Evolutionary conservation across 1,140 invertebrate species (phyloP).

Genomic region (Drosophila nigromelanica): DNA sequence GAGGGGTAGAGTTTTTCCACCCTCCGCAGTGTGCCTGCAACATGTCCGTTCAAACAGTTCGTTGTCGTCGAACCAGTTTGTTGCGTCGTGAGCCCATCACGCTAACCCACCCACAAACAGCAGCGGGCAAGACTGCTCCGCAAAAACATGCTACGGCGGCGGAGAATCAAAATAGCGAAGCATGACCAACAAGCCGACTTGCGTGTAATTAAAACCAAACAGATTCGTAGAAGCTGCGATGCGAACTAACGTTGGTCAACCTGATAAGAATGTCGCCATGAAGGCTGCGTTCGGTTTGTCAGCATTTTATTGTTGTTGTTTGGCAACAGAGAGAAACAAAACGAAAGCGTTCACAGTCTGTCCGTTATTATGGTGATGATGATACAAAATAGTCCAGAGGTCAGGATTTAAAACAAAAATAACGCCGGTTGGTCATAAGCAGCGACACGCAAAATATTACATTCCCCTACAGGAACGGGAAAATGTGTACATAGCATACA

Average conservation of each 20-base stretch:
- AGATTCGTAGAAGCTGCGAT: conserved; percentile 37
- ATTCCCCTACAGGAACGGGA: conserved; percentile 10
- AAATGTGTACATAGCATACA: conserved; percentile 41
- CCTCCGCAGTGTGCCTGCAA: conserved; percentile 10
- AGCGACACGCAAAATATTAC: conserved; percentile 67
- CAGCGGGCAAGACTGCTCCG: background rate
- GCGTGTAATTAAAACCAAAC: conserved; percentile 80
- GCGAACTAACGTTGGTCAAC: conserved; percentile 24
- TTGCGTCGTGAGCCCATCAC: background rate
- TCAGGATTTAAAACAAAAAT: conserved; percentile 71
- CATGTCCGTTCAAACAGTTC: conserved; percentile 23
- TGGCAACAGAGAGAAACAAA: conserved; percentile 23
- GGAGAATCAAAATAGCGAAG: conserved; percentile 55
- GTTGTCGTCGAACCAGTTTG: conserved; percentile 2
- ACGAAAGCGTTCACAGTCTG: conserved; percentile 23
- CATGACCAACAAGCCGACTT: conserved; percentile 59
- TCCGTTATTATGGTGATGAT: conserved; percentile 58
- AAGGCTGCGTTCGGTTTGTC: conserved; percentile 42
- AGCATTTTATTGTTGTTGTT: conserved; percentile 53
- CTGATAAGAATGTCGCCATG: conserved; percentile 47
- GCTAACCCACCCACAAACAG: background rate
- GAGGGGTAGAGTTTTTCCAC: conserved; percentile 14
- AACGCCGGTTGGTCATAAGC: conserved; percentile 10
- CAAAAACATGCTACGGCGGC: conserved; percentile 7
- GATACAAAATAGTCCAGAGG: conserved; percentile 70